Percentiles rank a stretch among this genome's conserved stretches.
phyloP scores from a whole-genome alignment of 2,888 invertebrate genomes.

The Corbicula japonica region DNA sequence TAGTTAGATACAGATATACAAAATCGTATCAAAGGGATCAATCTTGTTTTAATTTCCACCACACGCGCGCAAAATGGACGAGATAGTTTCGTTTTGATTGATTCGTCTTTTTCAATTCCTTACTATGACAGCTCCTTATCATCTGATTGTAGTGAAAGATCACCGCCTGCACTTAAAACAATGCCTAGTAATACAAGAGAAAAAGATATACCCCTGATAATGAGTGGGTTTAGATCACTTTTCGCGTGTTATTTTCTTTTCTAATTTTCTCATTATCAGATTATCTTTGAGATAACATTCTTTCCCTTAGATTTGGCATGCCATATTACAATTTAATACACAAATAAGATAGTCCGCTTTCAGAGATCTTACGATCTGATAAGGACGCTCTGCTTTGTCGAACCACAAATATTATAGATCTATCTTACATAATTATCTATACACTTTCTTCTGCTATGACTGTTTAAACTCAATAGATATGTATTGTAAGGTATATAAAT shows the following conservation, averaged over 20 bases:
- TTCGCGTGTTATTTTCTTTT: constrained; percentile 62
- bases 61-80: constrained; percentile 5
- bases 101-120: constrained; percentile 8
- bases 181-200: constrained; percentile 27
- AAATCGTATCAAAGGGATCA: no score
- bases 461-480: no score
- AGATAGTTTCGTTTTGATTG: constrained; percentile 25
- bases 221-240: constrained; percentile 10
- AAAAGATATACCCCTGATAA: constrained; percentile 40
- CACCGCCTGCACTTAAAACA: constrained; percentile 37
- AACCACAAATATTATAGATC: no score
- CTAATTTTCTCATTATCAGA: constrained; percentile 52
- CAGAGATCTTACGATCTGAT: no score
- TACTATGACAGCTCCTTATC: constrained; percentile 26
- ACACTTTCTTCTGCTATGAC: no score
- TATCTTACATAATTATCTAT: no score
- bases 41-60: constrained; percentile 12
- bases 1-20: no score
- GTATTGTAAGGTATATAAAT: no score
- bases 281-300: constrained; percentile 55
- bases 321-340: constrained; percentile 38
- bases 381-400: no score
- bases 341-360: constrained; percentile 17
- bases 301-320: constrained; percentile 41
- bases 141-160: background rate